Base-by-base conservation (phyloP, 2,888 invertebrate species). In the Helleia helle region DNA sequence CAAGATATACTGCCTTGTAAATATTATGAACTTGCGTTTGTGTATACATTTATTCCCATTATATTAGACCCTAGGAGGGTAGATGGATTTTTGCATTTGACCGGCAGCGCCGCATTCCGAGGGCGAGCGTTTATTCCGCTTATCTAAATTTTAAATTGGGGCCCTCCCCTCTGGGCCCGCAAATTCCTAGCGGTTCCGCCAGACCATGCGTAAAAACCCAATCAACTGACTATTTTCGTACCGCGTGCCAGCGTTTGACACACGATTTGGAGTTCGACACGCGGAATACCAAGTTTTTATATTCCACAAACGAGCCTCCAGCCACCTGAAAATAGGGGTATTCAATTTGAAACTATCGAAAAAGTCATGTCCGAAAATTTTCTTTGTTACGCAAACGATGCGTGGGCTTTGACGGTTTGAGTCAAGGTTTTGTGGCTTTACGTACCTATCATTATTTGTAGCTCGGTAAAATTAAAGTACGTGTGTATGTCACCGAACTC, bases 141-240 rank as follows among this genome's bases (percentile, higher is more conserved):
- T 74, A 77, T 79, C 76, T 76, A 67, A 79, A 79, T 77, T 80
- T 79, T 71, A 79, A 79, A 79, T 76, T 67, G 57, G 52, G 54
- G 52, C 49, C 50, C 29, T 24, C 41, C 42, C 43, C 38, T 38
- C 22, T 36, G 38, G 40, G 30, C 38, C 37, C 24, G 36, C 38
- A 59, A 46, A 72, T 70, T 73, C 76, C 76, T 67, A 65, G 71
- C 73, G 72, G 70, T 62, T 65, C 63, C 64, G 66, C 61, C 71
- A 65, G 65, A 52, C 62, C 72, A 59, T 46, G 71, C 77, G 75
- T 74, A 65, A 74, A 65, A 75, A 74, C 68, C 62, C 73, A 76
- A 77, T 77, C 75, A 72, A 65, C 57, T 62, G 63, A 59, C 65
- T 65, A 70, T 66, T 71, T 65, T 64, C 56, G 64, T 56, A 58